phyloP scores from a whole-genome alignment of 2,888 invertebrate genomes.

The Allolobophora icterica region DNA sequence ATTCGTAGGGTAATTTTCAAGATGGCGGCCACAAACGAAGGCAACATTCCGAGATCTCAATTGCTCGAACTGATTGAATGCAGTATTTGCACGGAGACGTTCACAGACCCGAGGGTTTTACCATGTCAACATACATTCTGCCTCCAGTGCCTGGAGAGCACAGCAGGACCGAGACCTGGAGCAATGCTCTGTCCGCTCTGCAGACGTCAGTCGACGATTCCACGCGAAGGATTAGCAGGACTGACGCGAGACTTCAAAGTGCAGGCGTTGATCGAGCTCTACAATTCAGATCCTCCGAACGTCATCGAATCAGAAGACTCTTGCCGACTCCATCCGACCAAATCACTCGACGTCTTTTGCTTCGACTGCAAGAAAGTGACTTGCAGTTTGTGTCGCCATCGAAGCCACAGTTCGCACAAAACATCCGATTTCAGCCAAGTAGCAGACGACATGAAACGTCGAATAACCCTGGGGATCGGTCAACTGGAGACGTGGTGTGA shows the following conservation, averaged over 20 bases:
- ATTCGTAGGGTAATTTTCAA: constrained; percentile 6
- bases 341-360: neutral
- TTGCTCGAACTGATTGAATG: constrained; percentile 36
- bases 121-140: constrained; percentile 46
- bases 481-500: neutral
- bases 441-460: neutral
- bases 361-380: neutral
- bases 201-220: constrained; percentile 37
- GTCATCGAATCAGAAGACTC: neutral
- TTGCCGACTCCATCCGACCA: neutral
- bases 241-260: constrained; percentile 42
- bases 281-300: neutral
- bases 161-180: constrained; percentile 28
- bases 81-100: constrained; percentile 41
- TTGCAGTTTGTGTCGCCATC: neutral
- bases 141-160: constrained; percentile 36
- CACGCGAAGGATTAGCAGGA: constrained; percentile 36
- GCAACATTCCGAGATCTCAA: constrained; percentile 37
- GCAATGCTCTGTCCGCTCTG: constrained; percentile 42
- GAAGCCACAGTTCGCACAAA: neutral
- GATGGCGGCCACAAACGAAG: neutral
- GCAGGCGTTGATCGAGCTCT: neutral
- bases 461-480: neutral
- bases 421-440: neutral
- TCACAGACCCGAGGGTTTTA: constrained; percentile 41